Evolutionary conservation across 1,140 invertebrate genomes (phyloP).

Genomic region (Melipona quadrifasciata): DNA sequence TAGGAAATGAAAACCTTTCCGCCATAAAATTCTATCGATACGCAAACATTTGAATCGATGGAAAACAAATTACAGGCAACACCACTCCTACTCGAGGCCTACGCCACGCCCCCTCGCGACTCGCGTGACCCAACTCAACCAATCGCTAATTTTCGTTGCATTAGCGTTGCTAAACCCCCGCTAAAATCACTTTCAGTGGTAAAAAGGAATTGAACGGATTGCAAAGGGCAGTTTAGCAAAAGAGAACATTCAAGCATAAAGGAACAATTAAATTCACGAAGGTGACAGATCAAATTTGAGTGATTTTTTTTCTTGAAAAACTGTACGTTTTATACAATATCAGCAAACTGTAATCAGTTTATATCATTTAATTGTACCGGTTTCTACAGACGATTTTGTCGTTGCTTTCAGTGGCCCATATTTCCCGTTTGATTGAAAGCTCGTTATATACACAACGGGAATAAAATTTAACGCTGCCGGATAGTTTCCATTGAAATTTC

Average conservation of each 20-base stretch:
- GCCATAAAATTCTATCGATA: too few relatives aligned
- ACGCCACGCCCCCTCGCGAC: too few relatives aligned
- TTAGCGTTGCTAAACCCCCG: too few relatives aligned
- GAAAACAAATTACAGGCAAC: too few relatives aligned
- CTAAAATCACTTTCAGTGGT: too few relatives aligned
- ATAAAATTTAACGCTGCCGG: conserved; percentile 7
- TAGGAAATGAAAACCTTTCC: too few relatives aligned
- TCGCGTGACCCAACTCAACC: too few relatives aligned
- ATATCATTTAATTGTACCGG: neutral
- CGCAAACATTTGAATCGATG: too few relatives aligned
- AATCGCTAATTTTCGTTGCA: too few relatives aligned
- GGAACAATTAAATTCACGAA: neutral
- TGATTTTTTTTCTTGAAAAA: neutral
- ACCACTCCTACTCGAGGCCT: too few relatives aligned
- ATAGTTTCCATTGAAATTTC: neutral
- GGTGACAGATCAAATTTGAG: neutral
- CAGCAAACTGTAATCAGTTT: neutral
- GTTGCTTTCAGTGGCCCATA: neutral
- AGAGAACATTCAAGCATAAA: neutral
- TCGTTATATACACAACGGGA: neutral
- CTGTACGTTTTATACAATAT: neutral
- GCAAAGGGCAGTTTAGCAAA: neutral
- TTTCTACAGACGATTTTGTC: neutral
- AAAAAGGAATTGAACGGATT: neutral
- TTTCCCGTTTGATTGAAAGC: neutral